Evolutionary conservation across 2,113 vertebrate species (phyloP), one percentile per base, ranked within the genome.

Genomic region (Athene noctua): DNA sequence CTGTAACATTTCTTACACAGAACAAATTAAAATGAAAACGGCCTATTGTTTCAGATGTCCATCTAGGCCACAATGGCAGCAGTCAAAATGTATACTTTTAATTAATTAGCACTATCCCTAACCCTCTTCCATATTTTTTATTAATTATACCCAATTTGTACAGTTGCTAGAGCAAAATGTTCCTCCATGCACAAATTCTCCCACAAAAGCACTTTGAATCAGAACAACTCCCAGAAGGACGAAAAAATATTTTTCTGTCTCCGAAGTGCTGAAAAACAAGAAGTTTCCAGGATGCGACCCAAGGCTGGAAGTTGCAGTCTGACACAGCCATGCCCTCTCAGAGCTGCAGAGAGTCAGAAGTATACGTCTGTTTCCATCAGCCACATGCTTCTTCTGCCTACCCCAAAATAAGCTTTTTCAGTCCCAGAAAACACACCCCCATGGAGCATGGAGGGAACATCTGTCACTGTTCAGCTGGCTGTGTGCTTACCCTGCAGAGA

Each of bases 391-490:
- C 21, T 68, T 66, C 67, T 86, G 83, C 36, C 65, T 5, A 65
- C 7, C 52, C 85, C 84, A 55, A 71, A 75, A 79, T 4, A 8
- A n/a, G 47, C 7, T 18, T 20, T 36, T 94, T 40, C 58, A 77
- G 70, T 2, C 49, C 47, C 49, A 88, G n/a, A 42, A 68, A 61
- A 34, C 10, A 83, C 44, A 11, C 1, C 26, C 32, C 52, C 47
- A 34, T 0, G 0, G 55, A 44, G 40, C 0, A 1, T 1, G 9
- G 57, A 59, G 38, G 63, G 42, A 62, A n/a, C 0, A 1, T 20
- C 25, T 80, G 73, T 21, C 40, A 15, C 51, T 13, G 72, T 18
- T 47, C 47, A 47, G 68, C 63, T 19, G 32, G 10, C 38, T 34
- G 21, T 1, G 13, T 13, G 40, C 40, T 25, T 34, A 68, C 15